Evolutionary conservation across 64 coral and sea anemone genomes (phyloP), one percentile per base, ranked within the genome.

Genomic region (Cladopsammia gracilis): DNA sequence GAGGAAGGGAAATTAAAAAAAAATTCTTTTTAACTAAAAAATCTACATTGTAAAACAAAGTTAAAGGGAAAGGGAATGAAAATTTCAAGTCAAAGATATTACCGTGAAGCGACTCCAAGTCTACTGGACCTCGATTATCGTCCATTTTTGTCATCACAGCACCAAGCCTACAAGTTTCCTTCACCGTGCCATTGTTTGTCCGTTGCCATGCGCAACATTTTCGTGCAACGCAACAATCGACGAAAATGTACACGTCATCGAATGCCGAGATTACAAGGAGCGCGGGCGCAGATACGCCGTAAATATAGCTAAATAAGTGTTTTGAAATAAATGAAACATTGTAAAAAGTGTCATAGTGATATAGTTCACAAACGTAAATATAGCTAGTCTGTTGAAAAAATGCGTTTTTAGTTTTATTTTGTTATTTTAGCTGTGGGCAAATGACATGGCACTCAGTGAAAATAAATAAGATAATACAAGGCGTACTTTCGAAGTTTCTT

Each of bases 191-290:
- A 57, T 4, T 66, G 43, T 83, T 48, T 67, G 12, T 16, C 5
- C 0, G 80, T 67, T 84, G 62, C 80, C 19, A 67, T 68, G 19
- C 0, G 22, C n/a, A 43, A 6, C 19, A 84, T 9, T 46, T 22
- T 50, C 80, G 80, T 9, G 43, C 62, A 16, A 84, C 59, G 79
- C 16, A 65, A 83, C 48, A 84, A 84, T 67, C 26, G 42, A 23
- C 58, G 61, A 44, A 47, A 81, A 16, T 24, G 14, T 19, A 62
- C 7, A 64, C 78, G 78, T 82, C 78, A 84, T 52, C 61, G 80
- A 19, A 44, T 6, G 20, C 45, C 5, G 61, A 20, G 9, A 11
- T 34, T 20, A 6, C 5, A 25, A 68, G 18, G 44, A 67, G 61
- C 42, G 60, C 60, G 26, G 60, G 79, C 79, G 58, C 79, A 49